Evolutionary conservation across 2,797 vertebrate species (phyloP), one percentile per base, ranked within the genome.

Genomic region (Ataeniobius toweri): DNA sequence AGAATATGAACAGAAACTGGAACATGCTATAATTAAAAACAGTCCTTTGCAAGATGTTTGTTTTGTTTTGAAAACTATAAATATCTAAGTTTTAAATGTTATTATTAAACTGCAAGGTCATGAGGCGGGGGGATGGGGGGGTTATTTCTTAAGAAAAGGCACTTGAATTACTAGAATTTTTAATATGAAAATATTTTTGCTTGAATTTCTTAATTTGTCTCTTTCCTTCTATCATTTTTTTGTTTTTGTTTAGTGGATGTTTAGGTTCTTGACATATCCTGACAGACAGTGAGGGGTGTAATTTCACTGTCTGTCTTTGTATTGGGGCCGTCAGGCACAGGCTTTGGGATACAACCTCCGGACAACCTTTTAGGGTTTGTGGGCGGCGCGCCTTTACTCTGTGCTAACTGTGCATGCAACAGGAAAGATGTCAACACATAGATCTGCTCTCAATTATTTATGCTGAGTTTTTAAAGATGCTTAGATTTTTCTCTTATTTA

Each of bases 231-330:
- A 3, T 55, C 2, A 46, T 46, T 46, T 9, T 46, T 51, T 3
- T 51, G 1, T 67, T 39, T 67, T 67, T 67, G 31, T 39, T 41
- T 24, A 12, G 18, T 67, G 18, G 18, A 14, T 28, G 71, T 83
- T 84, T 80, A 82, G 63, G 80, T 78, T 83, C 79, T 79, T 80
- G 20, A 41, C 59, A 72, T 77, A 73, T 20, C 28, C 59, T 36
- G 59, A 9, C 28, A 20, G 63, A 80, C 75, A 58, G 76, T 74
- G 67, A 68, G 39, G 80, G 77, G 36, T 94, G 83, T 93, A 94
- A 94, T 94, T 93, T 92, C 53, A 76, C 83, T 16, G 90, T 94
- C 93, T 93, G 91, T 46, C 79, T 90, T 83, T 77, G 13, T n/a
- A 41, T 50, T 68, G 70, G 59, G 80, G 68, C 77, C 71, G 65